Conservation (phyloP, 2,888 invertebrate genomes). For the Dasysyrphus tricinctus region DNA sequence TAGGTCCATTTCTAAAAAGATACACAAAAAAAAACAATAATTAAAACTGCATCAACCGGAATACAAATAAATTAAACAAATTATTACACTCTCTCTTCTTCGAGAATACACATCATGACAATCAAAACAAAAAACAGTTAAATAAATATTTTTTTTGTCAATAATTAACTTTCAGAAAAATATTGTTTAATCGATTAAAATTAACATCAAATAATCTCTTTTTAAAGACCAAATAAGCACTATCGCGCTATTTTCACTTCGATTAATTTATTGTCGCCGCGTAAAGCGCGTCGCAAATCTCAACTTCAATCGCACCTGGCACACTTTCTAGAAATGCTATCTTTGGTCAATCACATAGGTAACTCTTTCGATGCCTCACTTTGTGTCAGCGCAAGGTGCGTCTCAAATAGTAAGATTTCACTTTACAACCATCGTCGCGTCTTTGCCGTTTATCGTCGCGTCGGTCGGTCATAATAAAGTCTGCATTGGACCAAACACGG, state of each 20-base stretch:
- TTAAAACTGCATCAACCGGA: neutral
- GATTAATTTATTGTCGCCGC: constrained; percentile 39
- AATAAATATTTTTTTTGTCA: neutral
- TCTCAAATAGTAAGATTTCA: constrained; percentile 45
- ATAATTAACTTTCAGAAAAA: neutral
- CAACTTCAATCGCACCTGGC: constrained; percentile 42
- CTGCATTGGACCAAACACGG: constrained; percentile 41
- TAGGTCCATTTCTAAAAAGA: constrained; percentile 78
- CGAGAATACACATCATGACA: constrained; percentile 21
- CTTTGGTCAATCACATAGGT: constrained; percentile 44
- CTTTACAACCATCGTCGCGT: constrained; percentile 38
- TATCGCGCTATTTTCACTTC: constrained; percentile 65
- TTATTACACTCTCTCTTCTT: constrained; percentile 3
- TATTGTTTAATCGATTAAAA: constrained; percentile 22
- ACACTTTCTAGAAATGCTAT: constrained; percentile 70
- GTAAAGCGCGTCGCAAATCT: constrained; percentile 4
- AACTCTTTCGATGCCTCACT: constrained; percentile 10
- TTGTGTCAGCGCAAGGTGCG: neutral
- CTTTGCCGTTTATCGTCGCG: neutral
- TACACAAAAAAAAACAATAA: constrained; percentile 12
- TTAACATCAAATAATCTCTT: constrained; percentile 9
- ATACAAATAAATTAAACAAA: neutral
- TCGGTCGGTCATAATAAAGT: neutral
- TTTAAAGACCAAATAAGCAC: constrained; percentile 37
- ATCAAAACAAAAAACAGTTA: constrained; percentile 14